Conservation (phyloP, 2,113 vertebrate species). For the Callionymus lyra region DNA sequence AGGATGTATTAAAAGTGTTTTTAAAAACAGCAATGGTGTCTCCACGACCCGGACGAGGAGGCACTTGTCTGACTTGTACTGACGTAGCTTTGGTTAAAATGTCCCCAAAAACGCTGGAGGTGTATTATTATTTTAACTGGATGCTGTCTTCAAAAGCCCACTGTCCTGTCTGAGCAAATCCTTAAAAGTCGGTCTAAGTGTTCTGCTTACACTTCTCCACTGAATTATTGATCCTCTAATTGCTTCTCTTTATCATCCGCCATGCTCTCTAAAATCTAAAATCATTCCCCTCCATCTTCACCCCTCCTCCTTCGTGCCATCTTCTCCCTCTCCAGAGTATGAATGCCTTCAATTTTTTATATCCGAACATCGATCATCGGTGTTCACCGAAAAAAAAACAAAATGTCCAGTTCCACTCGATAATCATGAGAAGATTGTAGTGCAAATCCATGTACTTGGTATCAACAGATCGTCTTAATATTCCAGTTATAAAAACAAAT, state of each 20-base stretch:
- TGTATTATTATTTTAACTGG: too few species aligned
- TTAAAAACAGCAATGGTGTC: conserved; percentile 48
- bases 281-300: conserved; percentile 23
- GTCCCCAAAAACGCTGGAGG: too few species aligned
- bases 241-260: conserved; percentile 50
- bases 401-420: conserved; percentile 27
- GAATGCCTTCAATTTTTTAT: conserved; percentile 51
- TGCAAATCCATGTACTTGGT: conserved; percentile 52
- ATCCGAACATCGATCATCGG: conserved; percentile 40
- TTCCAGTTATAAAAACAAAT: conserved; percentile 47
- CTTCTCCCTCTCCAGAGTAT: conserved; percentile 34
- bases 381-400: conserved; percentile 19
- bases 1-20: too few species aligned
- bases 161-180: too few species aligned
- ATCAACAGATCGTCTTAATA: conserved; percentile 19
- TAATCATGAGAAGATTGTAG: conserved; percentile 25
- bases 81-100: too few species aligned
- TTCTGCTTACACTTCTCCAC: conserved; percentile 32
- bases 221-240: conserved; percentile 61
- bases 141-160: too few species aligned
- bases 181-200: conserved; percentile 4
- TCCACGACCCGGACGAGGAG: conserved; percentile 37
- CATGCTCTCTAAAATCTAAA: conserved; percentile 42
- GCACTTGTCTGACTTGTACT: conserved; percentile 38
- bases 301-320: conserved; percentile 12